These are phyloP conservation scores for Epizoanthus fatuus DNA, from an alignment of 92 coral and sea anemone species.

Conservation along the genomic window DNA sequence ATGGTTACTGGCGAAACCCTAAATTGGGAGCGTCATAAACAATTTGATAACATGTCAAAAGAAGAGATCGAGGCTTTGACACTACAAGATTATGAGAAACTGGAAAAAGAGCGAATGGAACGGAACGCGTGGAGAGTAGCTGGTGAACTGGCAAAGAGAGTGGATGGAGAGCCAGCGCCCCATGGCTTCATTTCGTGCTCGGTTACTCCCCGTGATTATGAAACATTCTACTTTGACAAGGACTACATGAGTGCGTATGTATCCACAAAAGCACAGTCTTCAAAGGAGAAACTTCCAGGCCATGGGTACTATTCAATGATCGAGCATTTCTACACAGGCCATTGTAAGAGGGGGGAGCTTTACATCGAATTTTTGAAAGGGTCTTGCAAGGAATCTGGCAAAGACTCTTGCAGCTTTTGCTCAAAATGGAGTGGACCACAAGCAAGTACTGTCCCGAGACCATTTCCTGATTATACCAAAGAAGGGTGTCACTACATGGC, in stretches of 20 bases:
- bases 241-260: constrained; percentile 41
- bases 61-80: constrained; percentile 67
- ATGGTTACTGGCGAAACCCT: too few species aligned
- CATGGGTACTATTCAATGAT: constrained; percentile 46
- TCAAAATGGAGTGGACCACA: constrained; percentile 65
- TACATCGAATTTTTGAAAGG: constrained; percentile 67
- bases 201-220: constrained; percentile 42
- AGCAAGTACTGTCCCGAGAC: constrained; percentile 57
- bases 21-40: not conserved
- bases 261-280: constrained; percentile 43
- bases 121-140: constrained; percentile 70
- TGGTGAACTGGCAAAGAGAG: constrained; percentile 51
- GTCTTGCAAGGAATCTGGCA: constrained; percentile 42
- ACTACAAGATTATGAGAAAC: constrained; percentile 62
- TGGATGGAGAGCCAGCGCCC: constrained; percentile 80
- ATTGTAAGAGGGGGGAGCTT: constrained; percentile 68
- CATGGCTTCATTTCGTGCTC: constrained; percentile 13
- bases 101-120: constrained; percentile 68
- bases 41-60: constrained; percentile 58
- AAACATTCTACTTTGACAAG: constrained; percentile 50
- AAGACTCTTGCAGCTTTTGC: constrained; percentile 58
- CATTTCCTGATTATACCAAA: constrained; percentile 59
- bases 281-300: constrained; percentile 48
- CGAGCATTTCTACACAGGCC: constrained; percentile 35
- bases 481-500: constrained; percentile 58